A percentile compares a stretch with the other conserved stretches of the same genome.
These are phyloP conservation scores for Sebastes baramenuke DNA, from an alignment of 2,797 vertebrate species.

Conservation along the genomic window DNA sequence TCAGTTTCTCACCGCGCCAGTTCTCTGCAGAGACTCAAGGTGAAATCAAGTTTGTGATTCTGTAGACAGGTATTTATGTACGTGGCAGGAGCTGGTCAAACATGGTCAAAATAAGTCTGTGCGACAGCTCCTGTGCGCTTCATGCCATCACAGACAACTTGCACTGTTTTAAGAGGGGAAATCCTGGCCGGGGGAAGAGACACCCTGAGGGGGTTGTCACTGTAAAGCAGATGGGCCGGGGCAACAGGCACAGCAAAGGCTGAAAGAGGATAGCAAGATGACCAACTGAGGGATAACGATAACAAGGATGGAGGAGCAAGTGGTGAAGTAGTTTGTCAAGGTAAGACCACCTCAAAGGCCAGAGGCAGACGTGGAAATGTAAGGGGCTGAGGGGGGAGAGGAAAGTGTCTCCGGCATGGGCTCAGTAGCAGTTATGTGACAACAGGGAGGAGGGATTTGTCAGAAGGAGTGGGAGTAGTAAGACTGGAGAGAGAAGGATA, in stretches of 20 bases:
- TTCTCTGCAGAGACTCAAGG: slow-evolving; percentile 1
- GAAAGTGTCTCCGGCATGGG: not conserved
- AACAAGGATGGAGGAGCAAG: not conserved
- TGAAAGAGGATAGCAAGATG: not conserved
- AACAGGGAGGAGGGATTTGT: not conserved
- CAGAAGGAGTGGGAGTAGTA: not conserved
- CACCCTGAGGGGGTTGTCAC: not conserved
- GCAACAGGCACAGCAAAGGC: not conserved
- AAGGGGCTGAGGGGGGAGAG: not conserved
- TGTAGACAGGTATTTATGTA: not conserved
- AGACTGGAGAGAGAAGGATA: not conserved
- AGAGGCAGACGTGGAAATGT: not conserved
- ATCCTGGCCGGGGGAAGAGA: not conserved
- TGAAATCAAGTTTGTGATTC: slow-evolving; percentile 8
- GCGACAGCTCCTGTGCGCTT: not conserved
- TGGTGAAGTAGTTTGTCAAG: not conserved
- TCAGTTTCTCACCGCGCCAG: not conserved
- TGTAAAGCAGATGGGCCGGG: slow-evolving; percentile 4
- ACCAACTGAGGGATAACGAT: not conserved
- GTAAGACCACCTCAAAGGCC: not conserved
- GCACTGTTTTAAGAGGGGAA: not conserved
- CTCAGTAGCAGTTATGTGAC: not conserved
- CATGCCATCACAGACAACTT: not conserved
- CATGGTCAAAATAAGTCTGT: not conserved
- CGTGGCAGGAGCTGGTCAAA: not conserved